A percentile compares a stretch with the other conserved stretches of the same genome.
Conservation (phyloP, 2,113 vertebrate species). For the Eulemur rufifrons region DNA sequence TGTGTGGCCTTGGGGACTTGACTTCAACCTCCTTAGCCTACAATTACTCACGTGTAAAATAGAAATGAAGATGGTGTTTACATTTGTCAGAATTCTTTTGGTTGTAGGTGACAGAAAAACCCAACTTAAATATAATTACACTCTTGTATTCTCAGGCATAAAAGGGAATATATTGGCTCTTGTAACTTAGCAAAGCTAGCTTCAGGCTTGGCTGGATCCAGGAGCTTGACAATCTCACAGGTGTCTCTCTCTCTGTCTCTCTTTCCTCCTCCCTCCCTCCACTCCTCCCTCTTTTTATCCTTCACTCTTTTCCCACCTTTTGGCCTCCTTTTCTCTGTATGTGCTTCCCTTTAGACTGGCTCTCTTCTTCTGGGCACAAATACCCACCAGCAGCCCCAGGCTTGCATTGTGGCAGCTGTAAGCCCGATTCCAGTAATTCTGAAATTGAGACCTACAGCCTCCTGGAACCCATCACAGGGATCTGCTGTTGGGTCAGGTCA, state of each 20-base stretch:
- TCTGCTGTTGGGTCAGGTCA: not conserved
- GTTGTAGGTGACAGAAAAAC: not conserved
- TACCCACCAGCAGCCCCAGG: not conserved
- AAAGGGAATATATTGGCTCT: not conserved
- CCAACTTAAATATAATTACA: not conserved
- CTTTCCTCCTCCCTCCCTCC: not conserved
- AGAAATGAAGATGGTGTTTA: not conserved
- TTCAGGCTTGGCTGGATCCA: slow-evolving; percentile 54
- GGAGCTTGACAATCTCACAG: not conserved
- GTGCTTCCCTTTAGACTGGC: not conserved
- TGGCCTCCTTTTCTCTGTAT: not conserved
- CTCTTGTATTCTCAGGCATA: not conserved
- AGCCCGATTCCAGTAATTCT: not conserved
- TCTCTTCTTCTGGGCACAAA: not conserved
- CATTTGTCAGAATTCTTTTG: not conserved
- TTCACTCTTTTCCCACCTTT: not conserved
- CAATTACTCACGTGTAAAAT: not conserved
- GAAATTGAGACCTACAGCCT: not conserved
- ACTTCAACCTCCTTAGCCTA: not conserved
- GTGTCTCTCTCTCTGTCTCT: fast-evolving
- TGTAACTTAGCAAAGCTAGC: not conserved
- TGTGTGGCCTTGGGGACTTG: not conserved
- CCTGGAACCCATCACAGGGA: not conserved
- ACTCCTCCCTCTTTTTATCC: no score
- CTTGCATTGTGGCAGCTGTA: not conserved